Evolutionary conservation across 2,888 invertebrate genomes (phyloP), one percentile per base, ranked within the genome.

Genomic region (Drosophila hawaiiensis): DNA sequence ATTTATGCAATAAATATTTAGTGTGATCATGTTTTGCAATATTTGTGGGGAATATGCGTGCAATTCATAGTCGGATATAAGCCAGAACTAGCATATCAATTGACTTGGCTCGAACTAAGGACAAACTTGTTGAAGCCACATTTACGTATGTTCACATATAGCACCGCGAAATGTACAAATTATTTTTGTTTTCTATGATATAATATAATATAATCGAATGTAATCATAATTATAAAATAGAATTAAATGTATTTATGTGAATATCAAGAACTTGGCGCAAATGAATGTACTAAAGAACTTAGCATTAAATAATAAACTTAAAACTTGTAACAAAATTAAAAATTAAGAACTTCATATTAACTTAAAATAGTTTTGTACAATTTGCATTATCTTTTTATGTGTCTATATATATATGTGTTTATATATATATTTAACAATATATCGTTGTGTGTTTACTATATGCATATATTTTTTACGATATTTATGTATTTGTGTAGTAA

Each of bases 141-240:
- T 72, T 82, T 82, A 82, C 80, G 83, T 59, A 75, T 78, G 68
- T 84, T 71, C 76, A 75, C 73, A 90, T 91, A 87, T 87, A 87
- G 91, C 87, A 87, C 87, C 87, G 87, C 85, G 91, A 85, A 89
- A 85, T 89, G 68, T 90, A 85, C 83, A 90, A 85, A 82, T 76
- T 64, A 90, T 71, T 73, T 79, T 73, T 79, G 53, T 53, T 39
- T 64, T 43, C 2, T 62, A 29, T 53, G 62, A 29, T 43, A 60
- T 52, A 47, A 47, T 49, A 39, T 41, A 58, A 67, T 28, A 19
- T 25, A 47, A 74, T 66, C 43, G 65, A 52, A 56, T 60, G 16
- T 74, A 76, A 79, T 39, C 47, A 55, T 52, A 59, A 60, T 68
- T 49, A 62, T 58, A 9, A 33, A 53, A 53, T 53, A 53, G 39